These are phyloP conservation scores for Sarcophilus harrisii DNA, from an alignment of 2,797 vertebrate species.

Conservation along the genomic window DNA sequence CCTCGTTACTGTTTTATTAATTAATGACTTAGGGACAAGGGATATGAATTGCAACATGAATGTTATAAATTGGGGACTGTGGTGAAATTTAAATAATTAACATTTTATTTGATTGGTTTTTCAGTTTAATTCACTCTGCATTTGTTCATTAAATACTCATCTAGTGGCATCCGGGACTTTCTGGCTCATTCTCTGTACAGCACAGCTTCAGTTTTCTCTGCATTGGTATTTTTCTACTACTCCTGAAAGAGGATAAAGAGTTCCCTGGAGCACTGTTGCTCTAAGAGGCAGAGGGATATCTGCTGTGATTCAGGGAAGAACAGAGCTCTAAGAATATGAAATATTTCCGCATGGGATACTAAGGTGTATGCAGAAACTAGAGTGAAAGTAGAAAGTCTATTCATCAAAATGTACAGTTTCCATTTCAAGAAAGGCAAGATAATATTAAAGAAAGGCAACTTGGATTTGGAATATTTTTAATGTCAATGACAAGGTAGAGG, in stretches of 20 bases:
- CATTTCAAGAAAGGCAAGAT: background rate
- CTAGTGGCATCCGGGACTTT: background rate
- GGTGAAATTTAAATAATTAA: conserved; percentile 56
- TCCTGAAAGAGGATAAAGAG: conserved; percentile 64
- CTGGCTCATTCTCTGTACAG: background rate
- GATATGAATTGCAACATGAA: conserved; percentile 14
- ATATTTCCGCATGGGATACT: conserved; percentile 10
- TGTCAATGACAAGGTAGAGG: background rate
- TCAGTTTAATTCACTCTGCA: conserved; percentile 12
- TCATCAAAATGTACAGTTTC: background rate
- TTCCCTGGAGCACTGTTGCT: conserved; percentile 51
- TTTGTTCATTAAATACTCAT: background rate
- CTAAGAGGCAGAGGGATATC: conserved; percentile 11
- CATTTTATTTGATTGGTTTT: conserved; percentile 30
- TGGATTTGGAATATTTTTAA: background rate
- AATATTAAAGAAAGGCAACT: background rate
- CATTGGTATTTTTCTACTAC: conserved; percentile 64
- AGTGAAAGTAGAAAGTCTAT: background rate
- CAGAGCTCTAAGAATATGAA: background rate
- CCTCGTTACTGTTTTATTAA: conserved; percentile 32
- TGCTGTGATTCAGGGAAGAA: conserved; percentile 7
- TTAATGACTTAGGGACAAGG: background rate
- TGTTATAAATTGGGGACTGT: conserved; percentile 21
- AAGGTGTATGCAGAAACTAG: background rate
- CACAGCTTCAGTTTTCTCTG: background rate